These are phyloP conservation scores for Aix galericulata DNA, from an alignment of 2,113 vertebrate genomes.

Conservation along the genomic window DNA sequence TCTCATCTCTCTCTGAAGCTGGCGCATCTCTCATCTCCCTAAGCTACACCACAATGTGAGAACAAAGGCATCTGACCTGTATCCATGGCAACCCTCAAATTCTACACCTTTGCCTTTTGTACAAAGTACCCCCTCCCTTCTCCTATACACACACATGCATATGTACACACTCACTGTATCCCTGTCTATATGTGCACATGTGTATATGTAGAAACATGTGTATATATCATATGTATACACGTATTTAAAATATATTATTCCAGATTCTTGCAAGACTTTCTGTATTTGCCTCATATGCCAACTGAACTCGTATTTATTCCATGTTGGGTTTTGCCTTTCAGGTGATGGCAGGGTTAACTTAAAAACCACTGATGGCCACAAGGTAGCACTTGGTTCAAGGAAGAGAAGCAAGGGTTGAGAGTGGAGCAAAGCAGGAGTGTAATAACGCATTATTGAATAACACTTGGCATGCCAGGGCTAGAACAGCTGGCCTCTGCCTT, in stretches of 20 bases:
- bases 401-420: neutral
- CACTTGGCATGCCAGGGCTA: neutral
- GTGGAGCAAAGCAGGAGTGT: neutral
- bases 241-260: neutral
- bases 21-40: constrained; percentile 58
- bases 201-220: fast-evolving
- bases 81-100: constrained; percentile 72
- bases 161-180: neutral
- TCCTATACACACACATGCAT: neutral
- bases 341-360: neutral
- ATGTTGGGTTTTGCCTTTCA: neutral
- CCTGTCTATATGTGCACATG: neutral
- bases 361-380: constrained; percentile 29
- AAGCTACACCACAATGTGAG: constrained; percentile 38
- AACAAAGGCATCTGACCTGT: constrained; percentile 75
- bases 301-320: neutral
- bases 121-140: constrained; percentile 26
- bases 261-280: neutral
- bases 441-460: neutral
- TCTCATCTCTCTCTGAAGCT: neutral
- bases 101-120: constrained; percentile 71
- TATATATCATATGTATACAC: neutral
- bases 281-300: neutral
- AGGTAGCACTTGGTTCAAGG: constrained; percentile 53
- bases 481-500: neutral